Evolutionary conservation across 2,113 vertebrate genomes (phyloP).

Genomic region (Apodemus speciosus): DNA sequence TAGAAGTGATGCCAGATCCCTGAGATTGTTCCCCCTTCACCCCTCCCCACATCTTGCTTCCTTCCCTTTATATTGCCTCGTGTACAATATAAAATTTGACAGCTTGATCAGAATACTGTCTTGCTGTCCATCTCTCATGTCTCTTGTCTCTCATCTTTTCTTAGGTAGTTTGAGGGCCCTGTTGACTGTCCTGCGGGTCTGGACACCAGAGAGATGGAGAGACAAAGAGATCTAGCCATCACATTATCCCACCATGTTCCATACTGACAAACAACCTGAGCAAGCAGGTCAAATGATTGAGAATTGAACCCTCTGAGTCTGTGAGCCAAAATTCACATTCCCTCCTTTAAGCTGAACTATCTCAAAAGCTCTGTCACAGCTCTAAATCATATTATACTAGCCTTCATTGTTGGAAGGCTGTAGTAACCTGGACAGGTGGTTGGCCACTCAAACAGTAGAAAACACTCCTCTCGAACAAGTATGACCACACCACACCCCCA

Average conservation of each 20-base stretch:
- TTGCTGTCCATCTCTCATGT: too few relatives aligned
- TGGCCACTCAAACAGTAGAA: not conserved
- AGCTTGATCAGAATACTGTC: too few relatives aligned
- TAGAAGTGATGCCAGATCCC: too few relatives aligned
- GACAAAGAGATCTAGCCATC: not conserved
- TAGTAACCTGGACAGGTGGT: too few relatives aligned
- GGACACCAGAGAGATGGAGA: not conserved
- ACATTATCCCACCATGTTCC: not conserved
- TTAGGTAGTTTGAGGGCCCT: too few relatives aligned
- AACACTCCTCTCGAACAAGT: not conserved
- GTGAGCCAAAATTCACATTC: not conserved
- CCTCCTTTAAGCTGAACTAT: not conserved
- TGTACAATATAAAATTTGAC: too few relatives aligned
- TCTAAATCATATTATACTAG: not conserved
- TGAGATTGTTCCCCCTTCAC: too few relatives aligned
- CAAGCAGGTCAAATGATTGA: not conserved
- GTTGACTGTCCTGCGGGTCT: too few relatives aligned
- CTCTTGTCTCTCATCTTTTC: too few relatives aligned
- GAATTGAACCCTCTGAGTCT: not conserved
- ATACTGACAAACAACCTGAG: not conserved
- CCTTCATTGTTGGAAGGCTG: not conserved
- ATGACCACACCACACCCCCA: not conserved
- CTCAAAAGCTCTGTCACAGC: not conserved
- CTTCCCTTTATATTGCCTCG: too few relatives aligned
- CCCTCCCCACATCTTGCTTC: too few relatives aligned